A percentile compares a stretch with the other conserved stretches of the same genome.
phyloP scores from a whole-genome alignment of 2,113 vertebrate genomes.

The Lophochroa leadbeateri region DNA sequence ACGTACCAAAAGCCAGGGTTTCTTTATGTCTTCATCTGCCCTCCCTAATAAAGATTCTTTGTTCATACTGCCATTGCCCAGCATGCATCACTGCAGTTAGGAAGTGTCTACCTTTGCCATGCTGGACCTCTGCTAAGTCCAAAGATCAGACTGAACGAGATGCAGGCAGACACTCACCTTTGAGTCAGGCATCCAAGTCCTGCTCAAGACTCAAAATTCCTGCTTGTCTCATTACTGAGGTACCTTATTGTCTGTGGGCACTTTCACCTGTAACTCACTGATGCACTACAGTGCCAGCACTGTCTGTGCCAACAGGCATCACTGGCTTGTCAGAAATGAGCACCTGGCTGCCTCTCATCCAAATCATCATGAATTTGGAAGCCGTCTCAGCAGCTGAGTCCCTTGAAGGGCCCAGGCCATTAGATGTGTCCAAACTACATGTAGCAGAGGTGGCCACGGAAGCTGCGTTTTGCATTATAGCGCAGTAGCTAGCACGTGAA shows the following conservation, averaged over 20 bases:
- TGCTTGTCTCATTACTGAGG: not conserved
- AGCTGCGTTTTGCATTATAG: not conserved
- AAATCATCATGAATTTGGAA: not conserved
- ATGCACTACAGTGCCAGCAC: not conserved
- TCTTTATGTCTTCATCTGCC: not conserved
- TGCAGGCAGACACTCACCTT: not conserved
- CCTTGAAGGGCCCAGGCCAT: not conserved
- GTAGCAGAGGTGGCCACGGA: accelerated
- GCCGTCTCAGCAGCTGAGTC: not conserved
- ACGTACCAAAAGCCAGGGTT: not conserved
- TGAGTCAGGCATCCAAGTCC: not conserved
- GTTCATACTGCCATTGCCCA: not conserved
- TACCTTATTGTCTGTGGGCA: no score
- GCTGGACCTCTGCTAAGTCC: not conserved
- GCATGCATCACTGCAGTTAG: accelerated
- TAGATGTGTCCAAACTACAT: accelerated
- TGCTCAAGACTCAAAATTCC: not conserved
- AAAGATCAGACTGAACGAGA: not conserved
- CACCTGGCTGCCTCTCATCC: not conserved
- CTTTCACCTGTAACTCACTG: not conserved
- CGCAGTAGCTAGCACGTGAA: accelerated
- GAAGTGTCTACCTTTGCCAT: not conserved
- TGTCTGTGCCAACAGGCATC: not conserved
- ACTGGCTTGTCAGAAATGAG: accelerated
- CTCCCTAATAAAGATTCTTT: not conserved